These are phyloP conservation scores for Ormia ochracea DNA, from an alignment of 2,888 invertebrate genomes.

Conservation along the genomic window DNA sequence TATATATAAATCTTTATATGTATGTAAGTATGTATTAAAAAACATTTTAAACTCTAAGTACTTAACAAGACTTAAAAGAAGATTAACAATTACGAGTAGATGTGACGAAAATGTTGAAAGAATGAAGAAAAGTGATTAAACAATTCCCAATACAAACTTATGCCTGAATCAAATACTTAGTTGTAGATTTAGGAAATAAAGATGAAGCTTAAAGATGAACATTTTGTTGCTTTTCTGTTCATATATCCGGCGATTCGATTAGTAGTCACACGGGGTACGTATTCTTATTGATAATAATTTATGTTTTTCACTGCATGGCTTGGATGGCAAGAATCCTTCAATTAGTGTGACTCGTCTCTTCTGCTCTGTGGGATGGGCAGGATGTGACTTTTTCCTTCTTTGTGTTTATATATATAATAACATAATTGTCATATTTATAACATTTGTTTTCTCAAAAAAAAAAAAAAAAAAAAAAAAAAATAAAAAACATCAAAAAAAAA, in stretches of 20 bases:
- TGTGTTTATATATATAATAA: too few relatives aligned
- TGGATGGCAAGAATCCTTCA: not conserved
- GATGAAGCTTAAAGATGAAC: not conserved
- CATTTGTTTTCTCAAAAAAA: too few relatives aligned
- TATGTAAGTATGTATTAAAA: too few relatives aligned
- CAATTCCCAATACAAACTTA: not conserved
- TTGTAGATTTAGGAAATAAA: not conserved
- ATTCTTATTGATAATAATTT: not conserved
- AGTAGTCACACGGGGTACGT: not conserved
- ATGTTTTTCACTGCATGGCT: not conserved
- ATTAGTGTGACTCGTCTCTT: too few relatives aligned
- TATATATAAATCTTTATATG: too few relatives aligned
- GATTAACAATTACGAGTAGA: not conserved
- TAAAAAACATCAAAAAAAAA: too few relatives aligned
- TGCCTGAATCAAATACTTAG: not conserved
- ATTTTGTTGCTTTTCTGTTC: not conserved
- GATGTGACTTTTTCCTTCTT: too few relatives aligned
- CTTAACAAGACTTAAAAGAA: slow-evolving; percentile 32
- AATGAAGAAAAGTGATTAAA: not conserved
- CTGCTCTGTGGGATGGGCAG: too few relatives aligned
- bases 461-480: too few relatives aligned
- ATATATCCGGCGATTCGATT: not conserved
- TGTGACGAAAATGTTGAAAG: not conserved
- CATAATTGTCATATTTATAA: too few relatives aligned
- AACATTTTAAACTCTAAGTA: slow-evolving; percentile 30